Conservation (phyloP, 1,140 invertebrate species). For the Cepaea nemoralis region DNA sequence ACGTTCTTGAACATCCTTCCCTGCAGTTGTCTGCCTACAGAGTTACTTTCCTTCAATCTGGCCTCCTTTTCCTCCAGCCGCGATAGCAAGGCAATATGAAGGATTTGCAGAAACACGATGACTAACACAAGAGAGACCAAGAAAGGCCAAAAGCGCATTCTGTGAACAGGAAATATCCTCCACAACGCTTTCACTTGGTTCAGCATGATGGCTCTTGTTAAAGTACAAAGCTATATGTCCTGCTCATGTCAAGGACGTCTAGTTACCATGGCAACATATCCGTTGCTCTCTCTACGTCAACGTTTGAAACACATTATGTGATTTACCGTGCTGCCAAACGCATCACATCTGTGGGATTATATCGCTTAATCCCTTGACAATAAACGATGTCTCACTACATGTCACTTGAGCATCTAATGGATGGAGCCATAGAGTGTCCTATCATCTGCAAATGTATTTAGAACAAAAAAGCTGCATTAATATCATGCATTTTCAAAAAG, state of each 20-base stretch:
- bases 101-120: constrained; percentile 56
- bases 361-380: too few species aligned
- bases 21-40: constrained; percentile 41
- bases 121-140: constrained; percentile 43
- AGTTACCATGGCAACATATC: background rate
- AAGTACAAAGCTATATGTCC: too few species aligned
- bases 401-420: too few species aligned
- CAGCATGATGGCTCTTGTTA: background rate
- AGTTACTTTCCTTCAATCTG: background rate
- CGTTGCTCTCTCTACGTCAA: too few species aligned
- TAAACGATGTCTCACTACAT: too few species aligned
- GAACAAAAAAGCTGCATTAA: too few species aligned
- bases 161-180: background rate
- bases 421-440: too few species aligned
- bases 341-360: too few species aligned
- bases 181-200: background rate
- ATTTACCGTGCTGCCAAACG: background rate
- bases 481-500: too few species aligned
- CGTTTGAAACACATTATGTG: too few species aligned
- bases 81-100: constrained; percentile 54
- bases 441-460: too few species aligned
- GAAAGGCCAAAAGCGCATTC: constrained; percentile 26
- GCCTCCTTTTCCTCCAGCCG: constrained; percentile 45
- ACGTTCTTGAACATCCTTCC: constrained; percentile 40
- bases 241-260: too few species aligned